Base-by-base conservation (phyloP, 2,888 invertebrate species). In the Papilio demoleus region DNA sequence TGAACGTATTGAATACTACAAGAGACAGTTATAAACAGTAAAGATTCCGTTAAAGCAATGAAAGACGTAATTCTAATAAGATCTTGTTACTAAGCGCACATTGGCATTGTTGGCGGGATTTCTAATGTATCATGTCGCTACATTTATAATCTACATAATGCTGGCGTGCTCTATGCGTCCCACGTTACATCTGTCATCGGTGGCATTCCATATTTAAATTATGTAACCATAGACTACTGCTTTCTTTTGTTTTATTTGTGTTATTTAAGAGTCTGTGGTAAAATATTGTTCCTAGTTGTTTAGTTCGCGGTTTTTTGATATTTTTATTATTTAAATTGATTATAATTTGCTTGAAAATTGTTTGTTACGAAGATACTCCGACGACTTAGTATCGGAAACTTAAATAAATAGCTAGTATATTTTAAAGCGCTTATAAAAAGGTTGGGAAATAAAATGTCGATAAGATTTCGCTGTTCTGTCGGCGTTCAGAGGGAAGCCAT, bases 81-180 rank as follows among this genome's bases (percentile, higher is more conserved):
- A 45, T 59, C n/a, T 50, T 12, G 45, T 59, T 60, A 38, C 34
- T 47, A 24, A 53, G 53, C 61, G 19, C 67, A 61, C 66, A 53
- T 3, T 24, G 14, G 31, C 61, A 61, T 53, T 67, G 61, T 67
- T 67, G 61, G 67, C 67, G 62, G 31, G 27, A 56, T 53, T 31
- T 56, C 53, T 56, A 56, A 22, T 42, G 19, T 6, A 40, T 17
- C 14, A 36, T 24, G 34, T 34, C 24, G 47, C 6, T 50, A 22
- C 66, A 60, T 50, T n/a, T 38, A 42, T 67, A 40, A 62, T 56
- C 53, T 62, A 34, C 56, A 62, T 62, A 56, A 42, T 24, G 56
- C 40, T 62, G 56, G 40, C 53, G n/a, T 56, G 53, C 53, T 31
- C 53, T 45, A 63, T 47, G 47, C 63, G 14, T 34, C 47, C 47